Conservation (phyloP, 2,113 vertebrate species). For the Anhinga rufa region DNA sequence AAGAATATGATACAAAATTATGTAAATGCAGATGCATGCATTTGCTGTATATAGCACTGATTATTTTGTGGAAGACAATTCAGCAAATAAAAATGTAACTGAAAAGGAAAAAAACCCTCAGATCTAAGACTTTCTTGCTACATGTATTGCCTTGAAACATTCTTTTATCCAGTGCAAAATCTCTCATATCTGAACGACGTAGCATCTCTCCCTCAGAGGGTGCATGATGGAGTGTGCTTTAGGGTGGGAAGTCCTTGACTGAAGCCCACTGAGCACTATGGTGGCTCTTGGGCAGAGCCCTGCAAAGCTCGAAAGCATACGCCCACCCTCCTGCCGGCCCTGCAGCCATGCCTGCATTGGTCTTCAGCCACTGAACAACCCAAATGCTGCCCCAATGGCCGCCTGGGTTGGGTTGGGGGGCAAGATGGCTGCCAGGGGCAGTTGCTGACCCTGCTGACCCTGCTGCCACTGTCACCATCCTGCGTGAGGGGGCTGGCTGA, state of each 20-base stretch:
- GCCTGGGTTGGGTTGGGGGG: accelerated
- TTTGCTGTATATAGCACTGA: not conserved
- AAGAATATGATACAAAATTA: not conserved
- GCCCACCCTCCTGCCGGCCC: not conserved
- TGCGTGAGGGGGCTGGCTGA: accelerated
- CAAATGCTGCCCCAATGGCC: accelerated
- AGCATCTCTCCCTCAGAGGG: not conserved
- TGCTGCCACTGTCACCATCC: not conserved
- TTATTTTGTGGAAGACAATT: not conserved
- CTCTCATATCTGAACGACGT: accelerated
- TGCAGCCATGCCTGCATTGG: no score
- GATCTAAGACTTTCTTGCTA: not conserved
- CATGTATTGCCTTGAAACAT: not conserved
- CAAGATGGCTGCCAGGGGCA: not conserved
- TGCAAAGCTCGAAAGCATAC: accelerated
- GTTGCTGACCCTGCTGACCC: accelerated
- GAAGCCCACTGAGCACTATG: accelerated
- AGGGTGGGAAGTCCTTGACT: accelerated
- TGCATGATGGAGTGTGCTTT: accelerated
- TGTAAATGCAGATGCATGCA: not conserved
- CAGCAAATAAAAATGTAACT: slow-evolving; percentile 12
- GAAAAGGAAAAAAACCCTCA: not conserved
- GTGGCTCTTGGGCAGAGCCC: accelerated
- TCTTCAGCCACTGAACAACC: not conserved
- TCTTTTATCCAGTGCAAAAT: not conserved